Evolutionary conservation across 2,888 invertebrate species (phyloP), one percentile per base, ranked within the genome.

Genomic region (Drosophila anomalata): DNA sequence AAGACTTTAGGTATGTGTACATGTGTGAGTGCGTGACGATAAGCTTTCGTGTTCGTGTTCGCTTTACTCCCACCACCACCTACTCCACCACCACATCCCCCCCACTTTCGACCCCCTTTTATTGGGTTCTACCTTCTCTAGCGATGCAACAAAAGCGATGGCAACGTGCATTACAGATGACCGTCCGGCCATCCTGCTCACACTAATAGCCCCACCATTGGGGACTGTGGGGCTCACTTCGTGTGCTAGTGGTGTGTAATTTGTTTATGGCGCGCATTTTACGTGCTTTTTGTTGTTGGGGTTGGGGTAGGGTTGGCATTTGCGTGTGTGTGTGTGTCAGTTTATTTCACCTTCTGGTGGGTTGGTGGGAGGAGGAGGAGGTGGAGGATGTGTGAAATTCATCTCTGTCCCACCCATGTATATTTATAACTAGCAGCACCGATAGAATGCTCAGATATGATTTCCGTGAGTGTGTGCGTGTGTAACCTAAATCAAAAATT

Each of bases 251-350:
- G 55, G 47, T 48, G 55, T 76, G 46, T 67, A 69, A 67, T 78
- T 84, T 78, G 77, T 84, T 87, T 84, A 85, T 85, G 76, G 79
- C 87, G 87, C 76, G 79, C 68, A 71, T 71, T 83, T 86, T 61
- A 67, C 59, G 50, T 51, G 59, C 52, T 57, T 42, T 62, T 62
- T 51, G 47, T 66, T 54, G 62, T 33, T 66, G 57, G 50, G 63
- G 74, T 84, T 85, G 79, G 71, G 85, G 81, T 87, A 84, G 77
- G 84, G 70, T 72, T 70, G 68, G 68, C 75, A 67, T 63, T 70
- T 56, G 22, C 56, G 44, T 39, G 36, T 52, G n/a, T 24, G 22
- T 22, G 22, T 24, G 22, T 24, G 22, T 24, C 4, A 24, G 29
- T 36, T 11, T 48, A 29, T 59, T 59, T 69, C 44, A 63, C 63